Percentiles rank a stretch among this genome's conserved stretches.
Conservation (phyloP, 2,797 vertebrate species). For the Allobates femoralis region DNA sequence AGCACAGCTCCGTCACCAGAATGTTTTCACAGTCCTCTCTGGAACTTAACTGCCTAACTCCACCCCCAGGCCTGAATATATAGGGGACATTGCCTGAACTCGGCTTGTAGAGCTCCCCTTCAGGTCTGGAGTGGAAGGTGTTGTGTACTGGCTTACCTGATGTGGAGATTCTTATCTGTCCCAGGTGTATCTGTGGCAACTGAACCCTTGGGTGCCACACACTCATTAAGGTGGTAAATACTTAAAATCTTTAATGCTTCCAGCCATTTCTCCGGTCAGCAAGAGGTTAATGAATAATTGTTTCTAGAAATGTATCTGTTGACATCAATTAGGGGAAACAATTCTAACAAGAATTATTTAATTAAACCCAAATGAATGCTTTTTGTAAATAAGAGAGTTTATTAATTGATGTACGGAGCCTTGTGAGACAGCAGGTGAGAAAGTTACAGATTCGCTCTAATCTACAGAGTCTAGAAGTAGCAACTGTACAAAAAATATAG, state of each 20-base stretch:
- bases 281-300: slow-evolving; percentile 27
- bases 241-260: background rate
- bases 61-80: no score
- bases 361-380: slow-evolving; percentile 45
- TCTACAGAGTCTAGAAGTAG: background rate
- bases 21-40: no score
- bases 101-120: no score
- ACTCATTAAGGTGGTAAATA: background rate
- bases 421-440: background rate
- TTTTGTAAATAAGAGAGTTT: slow-evolving; percentile 23
- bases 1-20: no score
- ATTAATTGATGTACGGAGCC: slow-evolving; percentile 8
- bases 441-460: background rate
- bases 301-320: slow-evolving; percentile 26
- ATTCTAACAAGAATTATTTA: slow-evolving; percentile 38
- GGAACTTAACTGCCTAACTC: no score
- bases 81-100: no score
- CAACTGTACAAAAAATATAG: background rate
- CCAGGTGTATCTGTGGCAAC: no score
- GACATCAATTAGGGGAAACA: slow-evolving; percentile 39
- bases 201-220: no score
- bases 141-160: no score
- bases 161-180: no score
- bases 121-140: no score
- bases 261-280: background rate